Percentiles rank a stretch among this genome's conserved stretches.
phyloP scores from a whole-genome alignment of 2,797 vertebrate genomes.

The Acipenser transmontanus region DNA sequence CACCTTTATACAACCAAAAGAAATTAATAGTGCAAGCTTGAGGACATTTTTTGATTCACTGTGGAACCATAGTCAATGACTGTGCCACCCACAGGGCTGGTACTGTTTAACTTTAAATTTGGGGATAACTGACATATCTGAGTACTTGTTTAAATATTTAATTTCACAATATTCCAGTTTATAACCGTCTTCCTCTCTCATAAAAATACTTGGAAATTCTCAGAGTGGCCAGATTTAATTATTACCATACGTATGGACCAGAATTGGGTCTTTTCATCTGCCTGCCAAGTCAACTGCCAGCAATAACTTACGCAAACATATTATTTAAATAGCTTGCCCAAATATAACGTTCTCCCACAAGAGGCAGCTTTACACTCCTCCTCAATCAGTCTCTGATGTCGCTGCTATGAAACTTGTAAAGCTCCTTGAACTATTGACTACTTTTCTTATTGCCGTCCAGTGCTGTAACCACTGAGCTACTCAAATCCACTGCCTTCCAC shows the following conservation, averaged over 20 bases:
- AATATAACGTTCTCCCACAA: constrained; percentile 10
- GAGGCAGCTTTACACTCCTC: neutral
- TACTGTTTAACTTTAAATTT: too few species aligned
- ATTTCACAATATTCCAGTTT: too few species aligned
- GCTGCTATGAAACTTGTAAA: too few species aligned
- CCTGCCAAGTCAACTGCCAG: constrained; percentile 14
- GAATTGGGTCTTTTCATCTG: neutral
- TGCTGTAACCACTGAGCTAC: neutral
- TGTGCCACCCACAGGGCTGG: too few species aligned
- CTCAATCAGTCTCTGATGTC: neutral
- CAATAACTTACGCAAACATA: constrained; percentile 10
- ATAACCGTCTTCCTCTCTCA: constrained; percentile 9
- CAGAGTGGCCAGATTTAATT: constrained; percentile 23
- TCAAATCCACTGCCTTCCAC: neutral
- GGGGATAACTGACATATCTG: too few species aligned
- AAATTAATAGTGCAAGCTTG: too few species aligned
- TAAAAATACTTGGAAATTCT: constrained; percentile 21
- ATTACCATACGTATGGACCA: constrained; percentile 5
- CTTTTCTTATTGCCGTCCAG: neutral
- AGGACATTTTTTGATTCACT: too few species aligned
- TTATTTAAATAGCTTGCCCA: constrained; percentile 9
- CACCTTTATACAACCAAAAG: too few species aligned
- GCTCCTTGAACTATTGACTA: neutral
- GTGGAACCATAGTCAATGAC: too few species aligned
- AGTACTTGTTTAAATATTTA: too few species aligned